Evolutionary conservation across 2,888 invertebrate species (phyloP), one percentile per base, ranked within the genome.

Genomic region (Monochamus alternatus): DNA sequence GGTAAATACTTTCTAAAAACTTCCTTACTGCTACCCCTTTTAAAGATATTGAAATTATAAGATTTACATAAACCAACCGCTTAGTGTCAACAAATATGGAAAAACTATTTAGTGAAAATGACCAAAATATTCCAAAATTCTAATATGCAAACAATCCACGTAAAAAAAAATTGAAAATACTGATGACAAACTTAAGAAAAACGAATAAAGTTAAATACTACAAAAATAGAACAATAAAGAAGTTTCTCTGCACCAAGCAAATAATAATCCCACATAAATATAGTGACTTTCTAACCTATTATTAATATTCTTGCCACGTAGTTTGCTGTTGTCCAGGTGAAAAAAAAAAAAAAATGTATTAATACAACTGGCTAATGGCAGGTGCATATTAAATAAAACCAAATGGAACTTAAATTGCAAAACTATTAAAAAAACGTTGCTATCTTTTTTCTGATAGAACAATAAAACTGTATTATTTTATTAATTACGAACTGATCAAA

Each of bases 231-330:
- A 47, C 64, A 63, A 65, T 73, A 83, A 83, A 81, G 76, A 83
- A 82, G 69, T 64, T 64, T 67, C 31, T 30, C 9, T 14, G 51
- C 51, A 5, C 12, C 3, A 69, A 69, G 69, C 69, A 75, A 77
- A 76, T 80, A 81, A 81, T 75, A 81, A 38, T 82, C 81, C 80
- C 80, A 84, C 84, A 84, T 86, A 86, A 87, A 89, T 86, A 87
- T 76, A 88, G 89, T 87, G 88, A 86, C 87, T 90, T 91, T 91
- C 93, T 93, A 92, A 94, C 94, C 94, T 94, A 93, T 92, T 93
- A 78, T 82, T 84, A 89, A 94, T 90, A 90, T 92, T 93, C 91
- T 94, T 94, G 91, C 95, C 95, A 90, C 93, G 94, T 86, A 95
- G 94, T 92, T 93, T 94, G 92, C 95, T 95, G 87, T 83, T 83